Percentiles rank a stretch among this genome's conserved stretches.
phyloP scores from a whole-genome alignment of 2,113 vertebrate genomes.

The Pseudorasbora parva region DNA sequence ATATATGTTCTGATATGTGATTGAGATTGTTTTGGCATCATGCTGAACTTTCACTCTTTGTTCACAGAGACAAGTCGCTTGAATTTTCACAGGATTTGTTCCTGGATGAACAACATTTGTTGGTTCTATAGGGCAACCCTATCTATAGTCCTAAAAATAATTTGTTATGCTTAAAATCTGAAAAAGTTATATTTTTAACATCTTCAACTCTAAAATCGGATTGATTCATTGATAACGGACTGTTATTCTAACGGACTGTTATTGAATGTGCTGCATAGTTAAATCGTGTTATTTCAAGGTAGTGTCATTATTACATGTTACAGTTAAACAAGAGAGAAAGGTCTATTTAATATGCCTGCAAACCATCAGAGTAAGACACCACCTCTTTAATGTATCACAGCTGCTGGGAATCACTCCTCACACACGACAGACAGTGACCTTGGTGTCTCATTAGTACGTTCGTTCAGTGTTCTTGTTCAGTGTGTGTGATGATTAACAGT shows the following conservation, averaged over 20 bases:
- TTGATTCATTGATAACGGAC: neutral
- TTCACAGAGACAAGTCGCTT: neutral
- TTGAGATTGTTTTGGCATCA: neutral
- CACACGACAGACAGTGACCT: constrained; percentile 61
- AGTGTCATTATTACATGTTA: neutral
- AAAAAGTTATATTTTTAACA: neutral
- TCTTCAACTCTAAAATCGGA: neutral
- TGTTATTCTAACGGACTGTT: constrained; percentile 3
- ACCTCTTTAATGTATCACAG: constrained; percentile 46
- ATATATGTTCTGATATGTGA: neutral
- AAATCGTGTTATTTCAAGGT: neutral
- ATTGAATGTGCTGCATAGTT: neutral
- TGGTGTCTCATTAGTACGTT: constrained; percentile 54
- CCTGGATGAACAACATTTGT: neutral
- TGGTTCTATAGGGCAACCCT: neutral
- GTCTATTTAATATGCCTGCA: constrained; percentile 24
- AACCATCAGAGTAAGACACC: constrained; percentile 4
- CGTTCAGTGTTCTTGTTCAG: constrained; percentile 20
- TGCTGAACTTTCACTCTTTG: neutral
- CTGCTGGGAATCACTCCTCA: constrained; percentile 61
- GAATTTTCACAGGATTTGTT: neutral
- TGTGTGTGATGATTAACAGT: constrained; percentile 22
- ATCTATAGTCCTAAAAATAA: neutral
- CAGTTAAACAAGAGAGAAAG: constrained; percentile 14
- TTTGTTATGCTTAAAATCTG: neutral